A percentile compares a stretch with the other conserved stretches of the same genome.
These are phyloP conservation scores for Aphelenchoides avenae DNA, from an alignment of 1,140 invertebrate species.

Conservation along the genomic window DNA sequence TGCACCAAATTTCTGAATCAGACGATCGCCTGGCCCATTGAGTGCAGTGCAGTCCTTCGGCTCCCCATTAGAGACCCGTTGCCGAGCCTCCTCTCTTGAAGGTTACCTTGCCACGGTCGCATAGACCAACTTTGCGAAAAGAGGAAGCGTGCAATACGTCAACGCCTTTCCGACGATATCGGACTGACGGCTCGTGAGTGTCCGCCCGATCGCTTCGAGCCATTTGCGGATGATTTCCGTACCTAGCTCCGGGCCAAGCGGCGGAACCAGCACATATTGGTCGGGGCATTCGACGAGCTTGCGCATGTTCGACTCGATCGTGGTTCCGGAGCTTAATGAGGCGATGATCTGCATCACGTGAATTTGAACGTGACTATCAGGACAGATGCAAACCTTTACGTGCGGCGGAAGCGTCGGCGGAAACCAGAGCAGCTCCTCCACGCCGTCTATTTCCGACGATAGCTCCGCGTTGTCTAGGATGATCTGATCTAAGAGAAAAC, in stretches of 20 bases:
- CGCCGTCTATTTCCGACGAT: slow-evolving; percentile 82
- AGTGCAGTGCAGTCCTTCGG: no score
- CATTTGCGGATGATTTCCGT: slow-evolving; percentile 89
- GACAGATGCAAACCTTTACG: slow-evolving; percentile 72
- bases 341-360: slow-evolving; percentile 15
- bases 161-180: slow-evolving; percentile 82
- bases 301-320: slow-evolving; percentile 40
- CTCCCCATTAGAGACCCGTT: no score
- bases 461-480: slow-evolving; percentile 90
- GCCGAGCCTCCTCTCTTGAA: background rate
- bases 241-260: slow-evolving; percentile 81
- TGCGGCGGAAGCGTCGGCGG: slow-evolving; percentile 79
- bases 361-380: slow-evolving; percentile 13
- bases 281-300: slow-evolving; percentile 65
- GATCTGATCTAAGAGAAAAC: slow-evolving; percentile 64
- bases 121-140: slow-evolving; percentile 94
- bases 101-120: slow-evolving; percentile 62
- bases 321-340: slow-evolving; percentile 30
- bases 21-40: no score
- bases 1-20: no score
- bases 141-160: slow-evolving; percentile 84
- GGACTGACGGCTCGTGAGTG: slow-evolving; percentile 88
- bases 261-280: slow-evolving; percentile 77
- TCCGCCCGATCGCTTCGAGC: slow-evolving; percentile 81
- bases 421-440: slow-evolving; percentile 92